Evolutionary conservation across 2,888 invertebrate species (phyloP).

Genomic region (Lamellibrachia columna): DNA sequence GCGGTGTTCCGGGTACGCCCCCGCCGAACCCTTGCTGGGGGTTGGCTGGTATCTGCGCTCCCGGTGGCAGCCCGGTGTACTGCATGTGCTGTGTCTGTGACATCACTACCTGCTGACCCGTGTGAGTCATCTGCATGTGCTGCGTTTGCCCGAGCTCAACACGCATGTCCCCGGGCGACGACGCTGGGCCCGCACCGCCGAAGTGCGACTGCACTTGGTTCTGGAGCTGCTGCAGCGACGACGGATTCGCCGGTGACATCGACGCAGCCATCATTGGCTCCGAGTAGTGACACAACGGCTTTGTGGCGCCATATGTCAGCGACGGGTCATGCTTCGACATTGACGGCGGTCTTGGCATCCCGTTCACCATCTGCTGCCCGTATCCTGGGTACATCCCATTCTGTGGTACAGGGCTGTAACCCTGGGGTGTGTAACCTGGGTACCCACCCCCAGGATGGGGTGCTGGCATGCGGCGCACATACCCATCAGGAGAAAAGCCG

Average conservation of each 20-base stretch:
- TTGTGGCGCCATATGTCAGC: constrained; percentile 54
- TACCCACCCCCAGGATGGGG: neutral
- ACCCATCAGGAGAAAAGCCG: neutral
- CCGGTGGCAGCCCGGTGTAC: constrained; percentile 6
- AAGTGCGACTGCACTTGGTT: constrained; percentile 72
- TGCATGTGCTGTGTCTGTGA: constrained; percentile 59
- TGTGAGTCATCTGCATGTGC: constrained; percentile 67
- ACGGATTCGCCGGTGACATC: neutral
- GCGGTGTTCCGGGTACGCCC: neutral
- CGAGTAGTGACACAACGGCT: constrained; percentile 61
- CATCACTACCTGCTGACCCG: constrained; percentile 51
- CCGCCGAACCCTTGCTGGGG: neutral
- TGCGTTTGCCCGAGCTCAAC: constrained; percentile 87
- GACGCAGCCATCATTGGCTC: constrained; percentile 38
- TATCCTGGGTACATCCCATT: neutral
- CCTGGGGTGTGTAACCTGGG: constrained; percentile 2
- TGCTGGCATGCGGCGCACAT: neutral
- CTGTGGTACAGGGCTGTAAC: neutral
- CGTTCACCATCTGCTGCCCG: constrained; percentile 13
- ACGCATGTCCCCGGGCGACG: neutral
- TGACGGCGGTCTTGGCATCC: constrained; percentile 18
- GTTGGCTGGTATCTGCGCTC: neutral
- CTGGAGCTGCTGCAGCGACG: constrained; percentile 59
- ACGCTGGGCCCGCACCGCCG: constrained; percentile 75
- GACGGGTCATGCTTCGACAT: constrained; percentile 30